Evolutionary conservation across 2,113 vertebrate species (phyloP).

Genomic region (Laticauda laticaudata): DNA sequence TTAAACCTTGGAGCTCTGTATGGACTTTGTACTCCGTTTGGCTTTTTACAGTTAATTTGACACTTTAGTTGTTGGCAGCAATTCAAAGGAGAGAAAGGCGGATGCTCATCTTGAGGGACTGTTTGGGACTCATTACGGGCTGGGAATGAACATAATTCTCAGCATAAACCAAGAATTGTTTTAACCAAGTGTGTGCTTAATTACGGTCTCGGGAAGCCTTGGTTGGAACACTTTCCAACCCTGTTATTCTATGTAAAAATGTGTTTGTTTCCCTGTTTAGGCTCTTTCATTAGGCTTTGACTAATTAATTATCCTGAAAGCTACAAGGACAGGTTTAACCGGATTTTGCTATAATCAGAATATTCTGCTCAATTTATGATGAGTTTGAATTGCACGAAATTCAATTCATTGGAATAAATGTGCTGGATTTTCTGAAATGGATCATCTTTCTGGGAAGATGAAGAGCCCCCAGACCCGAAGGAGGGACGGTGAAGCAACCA

Average conservation of each 20-base stretch:
- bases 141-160: too few species aligned
- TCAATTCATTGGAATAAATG: background rate
- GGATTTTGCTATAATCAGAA: background rate
- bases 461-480: background rate
- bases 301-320: background rate
- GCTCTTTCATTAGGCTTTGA: background rate
- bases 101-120: too few species aligned
- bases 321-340: background rate
- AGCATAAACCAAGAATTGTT: too few species aligned
- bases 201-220: too few species aligned
- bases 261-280: background rate
- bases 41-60: too few species aligned
- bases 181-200: too few species aligned
- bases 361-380: background rate
- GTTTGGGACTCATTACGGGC: too few species aligned
- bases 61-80: too few species aligned
- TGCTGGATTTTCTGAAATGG: background rate
- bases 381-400: background rate
- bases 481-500: rapidly evolving
- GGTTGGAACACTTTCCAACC: too few species aligned
- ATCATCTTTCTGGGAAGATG: background rate
- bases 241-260: background rate
- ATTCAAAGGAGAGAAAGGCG: too few species aligned
- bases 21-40: too few species aligned
- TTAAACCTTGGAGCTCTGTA: too few species aligned